Conservation (phyloP, 2,888 invertebrate species). For the Hypomecis punctinalis region DNA sequence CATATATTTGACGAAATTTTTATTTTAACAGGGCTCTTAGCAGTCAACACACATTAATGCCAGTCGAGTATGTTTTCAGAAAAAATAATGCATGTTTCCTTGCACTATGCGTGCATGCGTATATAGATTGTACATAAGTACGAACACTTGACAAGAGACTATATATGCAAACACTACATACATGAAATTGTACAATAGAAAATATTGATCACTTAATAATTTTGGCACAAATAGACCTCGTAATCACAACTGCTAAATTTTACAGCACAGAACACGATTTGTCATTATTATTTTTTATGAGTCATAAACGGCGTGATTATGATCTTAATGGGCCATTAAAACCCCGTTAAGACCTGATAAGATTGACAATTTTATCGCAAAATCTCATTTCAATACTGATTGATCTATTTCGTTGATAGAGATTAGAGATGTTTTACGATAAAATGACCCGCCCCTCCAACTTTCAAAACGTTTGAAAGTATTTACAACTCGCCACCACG, state of each 20-base stretch:
- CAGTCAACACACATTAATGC: constrained; percentile 85
- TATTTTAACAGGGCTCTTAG: constrained; percentile 85
- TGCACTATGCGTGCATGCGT: constrained; percentile 81
- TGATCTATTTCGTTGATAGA: too few relatives aligned
- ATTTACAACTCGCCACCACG: too few relatives aligned
- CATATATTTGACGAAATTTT: constrained; percentile 81
- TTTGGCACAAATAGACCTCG: constrained; percentile 60
- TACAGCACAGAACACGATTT: constrained; percentile 1
- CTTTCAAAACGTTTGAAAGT: too few relatives aligned
- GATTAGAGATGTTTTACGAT: too few relatives aligned
- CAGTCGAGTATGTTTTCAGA: constrained; percentile 84
- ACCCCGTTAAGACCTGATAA: background rate
- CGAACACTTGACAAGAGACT: constrained; percentile 65
- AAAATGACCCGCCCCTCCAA: too few relatives aligned
- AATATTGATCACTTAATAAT: constrained; percentile 62
- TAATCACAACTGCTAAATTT: constrained; percentile 46
- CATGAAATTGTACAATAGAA: constrained; percentile 53
- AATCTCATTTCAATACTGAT: background rate
- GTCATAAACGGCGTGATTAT: background rate
- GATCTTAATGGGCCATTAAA: constrained; percentile 2
- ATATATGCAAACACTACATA: constrained; percentile 63
- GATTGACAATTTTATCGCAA: background rate
- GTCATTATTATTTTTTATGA: background rate
- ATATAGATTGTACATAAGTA: constrained; percentile 74
- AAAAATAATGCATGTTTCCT: constrained; percentile 81